A percentile compares a stretch with the other conserved stretches of the same genome.
These are phyloP conservation scores for Pristionchus japonicus DNA, from an alignment of 2,888 invertebrate genomes.

Conservation along the genomic window DNA sequence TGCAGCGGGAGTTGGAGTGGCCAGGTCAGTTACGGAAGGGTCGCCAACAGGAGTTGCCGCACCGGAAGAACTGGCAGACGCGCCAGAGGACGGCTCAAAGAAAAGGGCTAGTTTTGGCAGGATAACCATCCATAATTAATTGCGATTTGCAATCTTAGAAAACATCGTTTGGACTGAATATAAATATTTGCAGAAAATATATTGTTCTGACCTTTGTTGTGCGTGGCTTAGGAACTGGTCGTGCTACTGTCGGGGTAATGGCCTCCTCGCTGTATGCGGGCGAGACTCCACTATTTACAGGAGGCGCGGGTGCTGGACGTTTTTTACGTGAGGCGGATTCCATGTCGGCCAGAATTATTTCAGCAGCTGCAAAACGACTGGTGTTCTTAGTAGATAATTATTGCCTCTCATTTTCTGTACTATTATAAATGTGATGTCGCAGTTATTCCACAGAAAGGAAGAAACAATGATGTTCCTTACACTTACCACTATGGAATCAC, in stretches of 20 bases:
- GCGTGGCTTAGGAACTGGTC: constrained; percentile 16
- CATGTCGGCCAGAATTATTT: not conserved
- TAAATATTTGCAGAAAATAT: too few relatives aligned
- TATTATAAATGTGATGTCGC: too few relatives aligned
- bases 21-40: not conserved
- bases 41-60: not conserved
- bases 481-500: too few relatives aligned
- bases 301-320: constrained; percentile 1
- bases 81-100: not conserved
- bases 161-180: too few relatives aligned
- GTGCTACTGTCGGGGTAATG: not conserved
- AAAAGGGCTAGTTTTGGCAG: too few relatives aligned
- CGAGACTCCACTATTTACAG: not conserved
- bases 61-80: not conserved
- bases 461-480: too few relatives aligned
- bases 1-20: not conserved
- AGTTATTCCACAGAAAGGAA: too few relatives aligned
- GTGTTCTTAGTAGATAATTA: not conserved
- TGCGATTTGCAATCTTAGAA: too few relatives aligned
- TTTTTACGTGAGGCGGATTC: not conserved
- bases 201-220: constrained; percentile 3
- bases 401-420: too few relatives aligned
- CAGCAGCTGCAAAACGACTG: not conserved
- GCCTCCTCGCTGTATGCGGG: not conserved
- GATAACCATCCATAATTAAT: too few relatives aligned